phyloP scores from a whole-genome alignment of 2,888 invertebrate species.

The Biston stratarius region DNA sequence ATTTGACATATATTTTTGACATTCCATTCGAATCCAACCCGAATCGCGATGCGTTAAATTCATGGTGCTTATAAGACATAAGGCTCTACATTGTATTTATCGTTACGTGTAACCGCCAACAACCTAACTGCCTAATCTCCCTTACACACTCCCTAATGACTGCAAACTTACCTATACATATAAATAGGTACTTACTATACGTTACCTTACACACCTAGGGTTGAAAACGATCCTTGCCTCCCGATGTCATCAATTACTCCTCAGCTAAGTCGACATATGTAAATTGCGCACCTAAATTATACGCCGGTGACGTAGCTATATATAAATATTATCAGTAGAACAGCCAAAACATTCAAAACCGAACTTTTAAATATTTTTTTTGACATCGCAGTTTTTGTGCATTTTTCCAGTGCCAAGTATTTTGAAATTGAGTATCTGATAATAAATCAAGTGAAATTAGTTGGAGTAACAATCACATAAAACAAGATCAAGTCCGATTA shows the following conservation, averaged over 20 bases:
- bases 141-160: conserved; percentile 28
- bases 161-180: conserved; percentile 11
- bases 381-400: too few species aligned
- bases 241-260: conserved; percentile 79
- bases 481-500: too few species aligned
- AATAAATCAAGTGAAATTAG: too few species aligned
- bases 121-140: background rate
- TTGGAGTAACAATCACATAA: too few species aligned
- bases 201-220: conserved; percentile 9
- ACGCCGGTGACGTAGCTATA: conserved; percentile 59
- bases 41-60: too few species aligned
- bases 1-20: too few species aligned
- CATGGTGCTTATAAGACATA: too few species aligned
- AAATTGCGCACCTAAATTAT: conserved; percentile 79
- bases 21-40: too few species aligned
- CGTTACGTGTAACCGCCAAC: background rate
- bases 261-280: conserved; percentile 84
- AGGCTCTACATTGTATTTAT: background rate
- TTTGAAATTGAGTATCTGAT: too few species aligned
- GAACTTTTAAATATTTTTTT: too few species aligned
- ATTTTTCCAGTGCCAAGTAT: too few species aligned
- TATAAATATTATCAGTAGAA: conserved; percentile 41
- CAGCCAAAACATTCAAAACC: background rate
- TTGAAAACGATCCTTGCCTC: conserved; percentile 47
- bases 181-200: background rate